A percentile compares a stretch with the other conserved stretches of the same genome.
phyloP scores from a whole-genome alignment of 2,113 vertebrate species.

The Cromileptes altivelis region DNA sequence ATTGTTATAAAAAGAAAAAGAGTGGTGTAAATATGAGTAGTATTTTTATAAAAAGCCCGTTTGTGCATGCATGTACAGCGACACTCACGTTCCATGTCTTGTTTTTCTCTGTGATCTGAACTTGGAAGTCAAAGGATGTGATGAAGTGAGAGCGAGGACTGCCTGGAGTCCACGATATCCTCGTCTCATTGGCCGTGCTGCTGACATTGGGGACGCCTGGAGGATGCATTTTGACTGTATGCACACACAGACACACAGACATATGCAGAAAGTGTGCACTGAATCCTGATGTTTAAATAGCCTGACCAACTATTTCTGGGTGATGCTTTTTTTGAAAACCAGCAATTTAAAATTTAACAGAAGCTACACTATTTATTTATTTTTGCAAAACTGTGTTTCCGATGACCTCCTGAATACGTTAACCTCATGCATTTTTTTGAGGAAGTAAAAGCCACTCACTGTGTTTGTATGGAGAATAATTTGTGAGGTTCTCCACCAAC shows the following conservation, averaged over 20 bases:
- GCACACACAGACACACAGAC: not conserved
- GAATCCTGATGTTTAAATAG: not conserved
- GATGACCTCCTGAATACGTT: not conserved
- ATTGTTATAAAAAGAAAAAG: too few species aligned
- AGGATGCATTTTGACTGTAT: conserved; percentile 79
- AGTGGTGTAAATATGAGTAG: not conserved
- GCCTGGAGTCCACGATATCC: conserved; percentile 69
- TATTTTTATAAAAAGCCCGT: not conserved
- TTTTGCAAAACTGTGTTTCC: not conserved
- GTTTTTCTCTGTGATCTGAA: conserved; percentile 63
- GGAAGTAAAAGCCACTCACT: conserved; percentile 58
- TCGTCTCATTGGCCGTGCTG: conserved; percentile 19
- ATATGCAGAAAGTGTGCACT: not conserved
- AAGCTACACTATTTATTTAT: not conserved
- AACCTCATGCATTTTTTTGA: not conserved
- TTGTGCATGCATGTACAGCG: accelerated
- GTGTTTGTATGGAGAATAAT: not conserved
- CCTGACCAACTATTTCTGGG: not conserved
- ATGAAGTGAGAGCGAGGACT: accelerated
- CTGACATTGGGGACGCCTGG: conserved; percentile 63
- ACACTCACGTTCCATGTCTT: conserved; percentile 70
- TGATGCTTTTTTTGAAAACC: not conserved
- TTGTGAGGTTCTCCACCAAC: not conserved
- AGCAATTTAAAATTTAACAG: not conserved
- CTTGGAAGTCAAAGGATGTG: conserved; percentile 18